Base-by-base conservation (phyloP, 2,888 invertebrate genomes). In the Phorcus lineatus region DNA sequence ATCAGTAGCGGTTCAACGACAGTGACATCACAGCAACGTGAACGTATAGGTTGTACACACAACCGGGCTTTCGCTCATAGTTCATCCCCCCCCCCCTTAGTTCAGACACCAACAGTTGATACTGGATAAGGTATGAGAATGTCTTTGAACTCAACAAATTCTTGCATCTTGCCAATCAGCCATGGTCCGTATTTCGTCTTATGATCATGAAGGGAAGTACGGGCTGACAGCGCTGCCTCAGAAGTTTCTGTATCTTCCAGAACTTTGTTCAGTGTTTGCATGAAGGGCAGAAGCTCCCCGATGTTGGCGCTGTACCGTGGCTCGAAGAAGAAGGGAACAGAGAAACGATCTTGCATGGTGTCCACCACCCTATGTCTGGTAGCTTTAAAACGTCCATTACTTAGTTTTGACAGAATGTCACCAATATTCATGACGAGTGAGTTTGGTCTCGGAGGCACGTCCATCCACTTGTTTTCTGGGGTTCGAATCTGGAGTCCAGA, bases 371-470 rank as follows among this genome's bases (percentile, higher is more conserved):
- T 82, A 54, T 88, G 88, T 66, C 82, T 83, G 0, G 88, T 87
- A 6, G 88, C 87, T 78, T 87, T 86, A 57, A 87, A 85, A 3
- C 85, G 80, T 9, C 87, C 87, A 13, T 84, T 84, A 84, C 86
- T 87, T 85, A 87, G 84, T 22, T 84, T 79, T 0, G 86, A 86
- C 40, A 88, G 85, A 11, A 86, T 84, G 74, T 86, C 88, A 11
- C 87, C 88, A 19, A 88, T 87, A 77, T 88, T 88, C 86, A 88
- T 86, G 16, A 88, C 85, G 36, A 87, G 84, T 55, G 86, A 85
- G n/a, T 84, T 78, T 0, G 83, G 84, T 13, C 86, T 79, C 11
- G 87, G 87, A 19, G 83, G 82, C 6, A 87, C 85, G 40, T 82
- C 86, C 16, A 74, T 75, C 88, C 88, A 88, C 52, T 84, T 82